Conservation (phyloP, 2,797 vertebrate species). For the Sebastes hopkinsi region DNA sequence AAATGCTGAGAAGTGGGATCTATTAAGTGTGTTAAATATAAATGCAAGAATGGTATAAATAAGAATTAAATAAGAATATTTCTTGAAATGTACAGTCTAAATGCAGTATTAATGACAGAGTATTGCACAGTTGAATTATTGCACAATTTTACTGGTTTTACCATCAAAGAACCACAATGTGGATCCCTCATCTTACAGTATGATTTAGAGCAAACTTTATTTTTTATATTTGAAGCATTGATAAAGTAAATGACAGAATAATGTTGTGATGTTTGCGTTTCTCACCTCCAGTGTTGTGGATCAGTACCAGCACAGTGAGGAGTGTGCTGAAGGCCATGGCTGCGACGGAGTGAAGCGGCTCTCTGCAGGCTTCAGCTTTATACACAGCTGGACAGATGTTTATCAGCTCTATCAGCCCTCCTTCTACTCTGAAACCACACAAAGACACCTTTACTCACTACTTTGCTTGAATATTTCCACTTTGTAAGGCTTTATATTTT, state of each 20-base stretch:
- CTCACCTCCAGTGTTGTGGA: conserved; percentile 46
- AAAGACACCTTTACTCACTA: neutral
- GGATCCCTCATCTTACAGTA: neutral
- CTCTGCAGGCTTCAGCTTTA: conserved; percentile 16
- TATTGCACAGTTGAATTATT: neutral
- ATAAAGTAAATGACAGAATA: neutral
- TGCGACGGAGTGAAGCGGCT: neutral
- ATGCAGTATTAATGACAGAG: no score
- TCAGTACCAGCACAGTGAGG: conserved; percentile 24
- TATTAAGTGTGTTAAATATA: no score
- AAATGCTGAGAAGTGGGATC: no score
- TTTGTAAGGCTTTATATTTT: neutral
- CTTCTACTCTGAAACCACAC: neutral
- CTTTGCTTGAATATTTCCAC: neutral
- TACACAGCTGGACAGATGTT: neutral
- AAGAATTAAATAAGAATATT: no score
- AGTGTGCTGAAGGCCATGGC: conserved; percentile 38
- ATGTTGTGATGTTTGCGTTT: neutral
- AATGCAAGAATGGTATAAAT: no score
- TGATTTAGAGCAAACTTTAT: no score
- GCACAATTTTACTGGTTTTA: neutral
- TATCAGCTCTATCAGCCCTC: conserved; percentile 15
- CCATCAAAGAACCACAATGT: neutral
- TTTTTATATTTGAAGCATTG: neutral
- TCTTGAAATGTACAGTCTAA: no score